phyloP scores from a whole-genome alignment of 2,113 vertebrate genomes.

The Protobothrops mucrosquamatus region DNA sequence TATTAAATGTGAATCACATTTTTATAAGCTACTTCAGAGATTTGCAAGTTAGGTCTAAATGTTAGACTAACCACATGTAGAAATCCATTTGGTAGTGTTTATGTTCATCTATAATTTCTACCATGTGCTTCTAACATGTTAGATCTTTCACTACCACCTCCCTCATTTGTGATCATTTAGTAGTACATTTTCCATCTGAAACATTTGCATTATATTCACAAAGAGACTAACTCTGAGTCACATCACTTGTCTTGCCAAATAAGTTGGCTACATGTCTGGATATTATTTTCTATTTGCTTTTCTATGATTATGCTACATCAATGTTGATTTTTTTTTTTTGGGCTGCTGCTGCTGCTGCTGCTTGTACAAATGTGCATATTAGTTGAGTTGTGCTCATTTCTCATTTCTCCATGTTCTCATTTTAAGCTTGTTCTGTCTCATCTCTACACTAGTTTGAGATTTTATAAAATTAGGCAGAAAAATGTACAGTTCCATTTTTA shows the following conservation, averaged over 20 bases:
- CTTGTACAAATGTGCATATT: not conserved
- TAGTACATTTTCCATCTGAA: not conserved
- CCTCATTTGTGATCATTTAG: not conserved
- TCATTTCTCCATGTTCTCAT: not conserved
- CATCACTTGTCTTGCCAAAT: not conserved
- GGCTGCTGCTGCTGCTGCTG: not conserved
- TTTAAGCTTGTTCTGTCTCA: not conserved
- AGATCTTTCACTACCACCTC: not conserved
- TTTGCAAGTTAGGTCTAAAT: not conserved
- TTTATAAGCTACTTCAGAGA: not conserved
- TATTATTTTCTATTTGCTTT: not conserved
- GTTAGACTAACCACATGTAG: not conserved
- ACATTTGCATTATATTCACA: not conserved
- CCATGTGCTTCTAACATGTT: not conserved
- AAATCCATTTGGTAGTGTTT: not conserved
- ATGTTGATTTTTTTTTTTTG: not conserved
- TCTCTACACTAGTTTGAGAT: not conserved
- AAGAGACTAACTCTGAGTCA: not conserved
- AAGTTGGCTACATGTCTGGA: not conserved
- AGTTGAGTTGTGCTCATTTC: not conserved
- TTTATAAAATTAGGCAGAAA: not conserved
- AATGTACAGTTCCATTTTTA: not conserved
- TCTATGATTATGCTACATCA: not conserved
- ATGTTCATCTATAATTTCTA: not conserved
- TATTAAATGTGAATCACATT: not conserved